Base-by-base conservation (phyloP, 2,113 vertebrate genomes). In the Willisornis vidua region DNA sequence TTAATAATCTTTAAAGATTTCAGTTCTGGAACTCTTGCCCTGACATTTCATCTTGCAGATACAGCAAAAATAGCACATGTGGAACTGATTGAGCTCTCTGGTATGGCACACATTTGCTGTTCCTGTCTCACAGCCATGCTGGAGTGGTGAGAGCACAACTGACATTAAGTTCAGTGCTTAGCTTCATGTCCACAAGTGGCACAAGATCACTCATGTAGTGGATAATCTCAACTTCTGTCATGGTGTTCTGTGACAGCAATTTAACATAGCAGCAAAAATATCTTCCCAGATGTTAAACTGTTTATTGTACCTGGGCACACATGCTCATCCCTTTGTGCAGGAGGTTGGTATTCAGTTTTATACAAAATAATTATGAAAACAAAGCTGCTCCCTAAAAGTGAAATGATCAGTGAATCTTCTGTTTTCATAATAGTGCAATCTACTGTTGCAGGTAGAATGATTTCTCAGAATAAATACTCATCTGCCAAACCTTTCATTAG, bases 41-140 rank as follows among this genome's bases (percentile, higher is more conserved):
- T 79, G 78, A 91, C 71, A 79, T 95, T 96, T 94, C 19, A 10
- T 93, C 82, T 90, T 91, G 74, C 94, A 95, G 62, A 93, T 83
- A 87, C 28, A 71, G 57, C 61, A 89, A 92, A 91, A 51, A 72
- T 2, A 90, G 78, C 78, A 94, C 90, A 97, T 95, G 73, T 96
- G 95, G 96, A 96, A 94, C 52, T 28, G 71, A 93, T 85, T 0
- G 9, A 94, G 58, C 39, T 71, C 79, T 79, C 85, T 94, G 62
- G 78, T 89, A 92, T 72, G 94, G 82, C 90, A 94, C 4, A 95
- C 78, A 90, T 93, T 89, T 91, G 85, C 85, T 57, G 26, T 85
- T 94, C 49, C 85, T 3, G 1, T 72, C 90, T 82, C 81, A 85
- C 61, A 85, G 78, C 78, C 85, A 82, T 11, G 24, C 1, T 82